Base-by-base conservation (phyloP, 2,888 invertebrate species). In the Drosophila rubida region DNA sequence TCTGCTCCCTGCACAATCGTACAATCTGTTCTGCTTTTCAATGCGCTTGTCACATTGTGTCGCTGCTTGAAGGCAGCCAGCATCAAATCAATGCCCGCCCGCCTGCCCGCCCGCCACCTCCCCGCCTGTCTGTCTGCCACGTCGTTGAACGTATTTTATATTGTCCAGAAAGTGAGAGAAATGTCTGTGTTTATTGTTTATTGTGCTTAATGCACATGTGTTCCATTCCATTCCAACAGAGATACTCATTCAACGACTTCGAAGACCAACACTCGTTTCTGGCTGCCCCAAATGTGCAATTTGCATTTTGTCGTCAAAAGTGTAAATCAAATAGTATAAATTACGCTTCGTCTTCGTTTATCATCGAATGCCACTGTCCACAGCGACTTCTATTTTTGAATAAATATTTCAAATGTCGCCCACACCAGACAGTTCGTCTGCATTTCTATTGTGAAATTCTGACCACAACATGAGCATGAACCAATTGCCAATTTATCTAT, bases 11-110 rank as follows among this genome's bases (percentile, higher is more conserved):
- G 32, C n/a, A 32, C 32, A 32, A 2, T n/a, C n/a, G n/a, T 19
- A 19, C 19, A 19, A 45, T 45, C 32, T 22, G 11, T 22, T 30
- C 27, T 22, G 14, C 11, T 32, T 32, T 19, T 22, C 13, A 42
- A 44, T 32, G 30, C 13, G n/a, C 6, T 32, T 44, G 14, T 54
- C 54, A 54, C 11, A 44, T 54, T 71, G 45, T 71, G 63, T 70
- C 6, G 0, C 69, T 32, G 48, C 44, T 45, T 30, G 7, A 25
- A 44, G 1, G 1, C 30, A 9, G 11, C 30, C 30, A 25, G 25
- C 25, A 25, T 25, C 25, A 25, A 25, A 7, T 25, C 32, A 32
- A 32, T 32, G 32, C 7, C 35, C 14, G 13, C 13, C 35, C n/a
- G n/a, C n/a, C 7, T 37, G 6, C 13, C 9, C 13, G 4, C 35